These are phyloP conservation scores for Melanocharis versteri DNA, from an alignment of 2,113 vertebrate genomes.

Conservation along the genomic window DNA sequence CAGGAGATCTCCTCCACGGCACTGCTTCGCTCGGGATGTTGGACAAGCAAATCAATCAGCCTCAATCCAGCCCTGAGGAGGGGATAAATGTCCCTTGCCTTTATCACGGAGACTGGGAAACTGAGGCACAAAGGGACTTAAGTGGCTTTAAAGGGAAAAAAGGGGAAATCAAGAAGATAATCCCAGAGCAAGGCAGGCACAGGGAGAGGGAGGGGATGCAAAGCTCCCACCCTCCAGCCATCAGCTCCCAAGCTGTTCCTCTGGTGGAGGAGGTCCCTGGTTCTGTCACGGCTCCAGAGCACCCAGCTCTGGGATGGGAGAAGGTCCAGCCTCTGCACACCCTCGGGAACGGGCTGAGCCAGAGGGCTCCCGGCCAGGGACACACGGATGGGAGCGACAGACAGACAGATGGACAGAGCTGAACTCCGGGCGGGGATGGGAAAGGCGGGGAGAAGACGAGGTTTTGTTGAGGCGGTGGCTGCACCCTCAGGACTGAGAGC, in stretches of 20 bases:
- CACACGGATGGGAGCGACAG: fast-evolving
- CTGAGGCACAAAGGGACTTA: neutral
- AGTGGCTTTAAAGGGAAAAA: neutral
- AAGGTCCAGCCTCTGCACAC: neutral
- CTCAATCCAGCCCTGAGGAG: neutral
- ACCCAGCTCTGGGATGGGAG: fast-evolving
- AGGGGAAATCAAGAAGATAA: neutral
- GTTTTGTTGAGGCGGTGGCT: neutral
- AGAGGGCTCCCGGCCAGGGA: neutral
- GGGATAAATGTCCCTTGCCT: neutral
- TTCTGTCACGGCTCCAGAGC: neutral
- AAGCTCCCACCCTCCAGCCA: neutral
- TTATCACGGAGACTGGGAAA: neutral
- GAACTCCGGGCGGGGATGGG: neutral
- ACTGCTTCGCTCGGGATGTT: neutral
- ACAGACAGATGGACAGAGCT: neutral
- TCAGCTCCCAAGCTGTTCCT: fast-evolving
- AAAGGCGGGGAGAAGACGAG: neutral
- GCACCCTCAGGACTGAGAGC: slow-evolving; percentile 47
- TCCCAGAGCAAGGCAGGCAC: neutral
- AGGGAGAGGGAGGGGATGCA: neutral
- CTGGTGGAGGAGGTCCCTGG: fast-evolving
- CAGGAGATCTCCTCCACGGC: neutral
- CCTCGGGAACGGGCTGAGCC: fast-evolving
- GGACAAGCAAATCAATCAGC: slow-evolving; percentile 27